A percentile compares a stretch with the other conserved stretches of the same genome.
Conservation (phyloP, 2,113 vertebrate species). For the Phylloscopus trochiloides region DNA sequence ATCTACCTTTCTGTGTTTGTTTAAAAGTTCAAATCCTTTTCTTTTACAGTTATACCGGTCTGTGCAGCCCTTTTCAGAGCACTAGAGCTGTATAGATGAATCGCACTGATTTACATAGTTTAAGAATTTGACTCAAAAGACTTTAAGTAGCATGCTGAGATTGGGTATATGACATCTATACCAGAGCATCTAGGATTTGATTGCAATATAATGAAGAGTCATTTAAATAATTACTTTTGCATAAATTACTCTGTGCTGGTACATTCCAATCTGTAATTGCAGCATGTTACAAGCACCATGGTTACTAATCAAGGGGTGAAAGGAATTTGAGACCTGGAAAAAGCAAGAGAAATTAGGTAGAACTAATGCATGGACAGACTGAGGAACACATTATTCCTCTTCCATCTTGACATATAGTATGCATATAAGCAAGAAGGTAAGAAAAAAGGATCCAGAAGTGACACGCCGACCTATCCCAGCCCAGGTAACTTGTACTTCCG, state of each 20-base stretch:
- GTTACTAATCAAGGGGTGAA: constrained; percentile 65
- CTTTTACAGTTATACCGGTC: not conserved
- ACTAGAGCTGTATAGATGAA: not conserved
- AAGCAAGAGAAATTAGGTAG: constrained; percentile 26
- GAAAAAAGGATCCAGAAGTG: not conserved
- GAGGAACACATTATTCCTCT: not conserved
- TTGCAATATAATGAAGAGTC: constrained; percentile 71
- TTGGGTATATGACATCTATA: constrained; percentile 46
- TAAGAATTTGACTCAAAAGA: constrained; percentile 17
- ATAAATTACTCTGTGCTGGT: constrained; percentile 66
- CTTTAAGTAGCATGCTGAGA: constrained; percentile 44
- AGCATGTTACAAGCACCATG: constrained; percentile 60
- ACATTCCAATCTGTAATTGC: constrained; percentile 65
- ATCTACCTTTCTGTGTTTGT: not conserved
- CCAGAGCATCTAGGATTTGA: constrained; percentile 60
- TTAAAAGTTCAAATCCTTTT: not conserved
- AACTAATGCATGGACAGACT: not conserved
- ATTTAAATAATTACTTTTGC: constrained; percentile 74
- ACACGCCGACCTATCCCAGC: not conserved
- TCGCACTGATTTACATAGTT: constrained; percentile 6
- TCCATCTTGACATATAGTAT: not conserved
- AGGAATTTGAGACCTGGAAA: constrained; percentile 29
- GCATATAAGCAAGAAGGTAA: not conserved
- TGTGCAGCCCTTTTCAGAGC: not conserved
- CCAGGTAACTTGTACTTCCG: not conserved